A percentile compares a stretch with the other conserved stretches of the same genome.
Conservation (phyloP, 1,140 invertebrate genomes). For the Delia radicum region DNA sequence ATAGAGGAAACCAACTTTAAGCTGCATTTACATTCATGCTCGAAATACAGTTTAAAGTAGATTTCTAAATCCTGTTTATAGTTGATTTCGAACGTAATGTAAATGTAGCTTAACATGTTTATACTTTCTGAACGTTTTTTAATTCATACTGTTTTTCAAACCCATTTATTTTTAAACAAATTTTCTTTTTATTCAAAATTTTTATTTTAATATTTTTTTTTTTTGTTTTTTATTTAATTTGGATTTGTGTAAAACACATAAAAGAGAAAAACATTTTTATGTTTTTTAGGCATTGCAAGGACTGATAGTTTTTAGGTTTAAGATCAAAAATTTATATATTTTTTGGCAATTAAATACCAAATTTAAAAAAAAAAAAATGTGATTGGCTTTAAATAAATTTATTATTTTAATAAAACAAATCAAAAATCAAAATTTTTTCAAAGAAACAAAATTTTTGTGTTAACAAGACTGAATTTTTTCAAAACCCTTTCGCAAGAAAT, state of each 20-base stretch:
- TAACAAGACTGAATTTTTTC: constrained; percentile 25
- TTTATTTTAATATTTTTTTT: not conserved
- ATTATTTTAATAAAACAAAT: constrained; percentile 5
- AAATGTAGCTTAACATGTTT: not conserved
- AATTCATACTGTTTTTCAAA: not conserved
- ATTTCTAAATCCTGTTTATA: no score
- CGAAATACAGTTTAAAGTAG: no score
- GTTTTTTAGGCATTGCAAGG: constrained; percentile 28
- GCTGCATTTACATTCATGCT: no score
- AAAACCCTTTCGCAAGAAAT: constrained; percentile 15
- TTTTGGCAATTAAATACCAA: constrained; percentile 18
- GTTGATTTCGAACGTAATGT: no score
- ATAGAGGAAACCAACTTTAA: no score
- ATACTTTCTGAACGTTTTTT: not conserved
- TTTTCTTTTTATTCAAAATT: not conserved
- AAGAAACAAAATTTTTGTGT: constrained; percentile 14
- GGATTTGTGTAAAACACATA: constrained; percentile 7
- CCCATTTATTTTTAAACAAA: not conserved
- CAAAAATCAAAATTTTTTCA: constrained; percentile 20
- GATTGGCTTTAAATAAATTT: not conserved
- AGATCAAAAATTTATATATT: constrained; percentile 11
- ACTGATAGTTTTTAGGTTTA: constrained; percentile 40
- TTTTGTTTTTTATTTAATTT: not conserved
- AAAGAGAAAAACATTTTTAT: not conserved
- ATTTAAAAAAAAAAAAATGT: not conserved